These are phyloP conservation scores for Acanthisitta chloris DNA, from an alignment of 2,113 vertebrate genomes.

Conservation along the genomic window DNA sequence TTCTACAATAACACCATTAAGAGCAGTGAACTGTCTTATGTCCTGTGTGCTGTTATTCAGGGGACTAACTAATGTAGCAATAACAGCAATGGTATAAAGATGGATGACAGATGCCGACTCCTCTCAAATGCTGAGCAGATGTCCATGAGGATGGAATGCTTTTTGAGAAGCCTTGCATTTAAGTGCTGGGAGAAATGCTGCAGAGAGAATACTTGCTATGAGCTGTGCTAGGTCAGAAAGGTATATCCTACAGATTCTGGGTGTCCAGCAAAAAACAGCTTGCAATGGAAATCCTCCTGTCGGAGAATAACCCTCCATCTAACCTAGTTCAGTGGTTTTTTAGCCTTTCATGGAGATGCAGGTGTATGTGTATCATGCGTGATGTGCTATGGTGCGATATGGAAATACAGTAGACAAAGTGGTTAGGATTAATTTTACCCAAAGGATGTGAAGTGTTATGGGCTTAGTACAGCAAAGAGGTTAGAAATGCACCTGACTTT, in stretches of 20 bases:
- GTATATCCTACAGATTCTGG: neutral
- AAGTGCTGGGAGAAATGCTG: neutral
- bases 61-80: neutral
- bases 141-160: neutral
- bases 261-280: neutral
- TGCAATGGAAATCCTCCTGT: neutral
- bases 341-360: neutral
- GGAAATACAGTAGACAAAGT: neutral
- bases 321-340: neutral
- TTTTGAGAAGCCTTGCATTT: neutral
- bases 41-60: neutral
- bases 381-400: neutral
- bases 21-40: neutral
- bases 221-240: neutral
- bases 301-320: neutral
- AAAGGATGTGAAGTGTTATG: neutral
- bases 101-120: neutral
- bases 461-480: neutral
- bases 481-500: neutral
- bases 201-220: neutral
- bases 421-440: neutral
- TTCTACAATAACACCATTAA: neutral
- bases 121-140: neutral
- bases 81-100: neutral
- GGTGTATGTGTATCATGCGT: neutral